Percentiles rank a stretch among this genome's conserved stretches.
phyloP scores from a whole-genome alignment of 2,113 vertebrate genomes.

The Callionymus lyra region DNA sequence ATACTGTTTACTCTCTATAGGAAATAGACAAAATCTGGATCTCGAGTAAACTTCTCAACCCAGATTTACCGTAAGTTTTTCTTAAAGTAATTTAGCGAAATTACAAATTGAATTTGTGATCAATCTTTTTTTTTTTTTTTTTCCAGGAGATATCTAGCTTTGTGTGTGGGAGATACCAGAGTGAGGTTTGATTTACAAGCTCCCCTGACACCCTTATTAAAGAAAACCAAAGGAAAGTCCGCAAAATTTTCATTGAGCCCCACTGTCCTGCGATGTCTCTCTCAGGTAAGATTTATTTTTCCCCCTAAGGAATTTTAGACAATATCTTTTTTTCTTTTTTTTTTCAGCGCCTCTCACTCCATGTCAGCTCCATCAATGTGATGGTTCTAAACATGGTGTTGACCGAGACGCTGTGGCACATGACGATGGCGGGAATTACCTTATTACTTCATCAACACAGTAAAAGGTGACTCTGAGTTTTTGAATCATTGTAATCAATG shows the following conservation, averaged over 20 bases:
- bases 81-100: too few species aligned
- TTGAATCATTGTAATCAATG: background rate
- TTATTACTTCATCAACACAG: slow-evolving; percentile 79
- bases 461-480: slow-evolving; percentile 56
- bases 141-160: slow-evolving; percentile 79
- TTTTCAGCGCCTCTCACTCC: slow-evolving; percentile 79
- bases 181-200: slow-evolving; percentile 80
- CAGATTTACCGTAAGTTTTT: slow-evolving; percentile 84
- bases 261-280: slow-evolving; percentile 73
- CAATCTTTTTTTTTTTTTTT: background rate
- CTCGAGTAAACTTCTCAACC: slow-evolving; percentile 86
- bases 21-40: slow-evolving; percentile 94
- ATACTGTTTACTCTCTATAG: slow-evolving; percentile 53
- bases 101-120: background rate
- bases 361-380: slow-evolving; percentile 85
- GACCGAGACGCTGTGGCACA: slow-evolving; percentile 91
- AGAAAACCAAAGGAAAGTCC: slow-evolving; percentile 37
- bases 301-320: background rate
- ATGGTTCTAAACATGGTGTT: slow-evolving; percentile 87
- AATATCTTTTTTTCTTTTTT: slow-evolving; percentile 2
- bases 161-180: slow-evolving; percentile 87
- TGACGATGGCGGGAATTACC: slow-evolving; percentile 76
- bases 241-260: slow-evolving; percentile 66
- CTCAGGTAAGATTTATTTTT: slow-evolving; percentile 70
- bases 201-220: slow-evolving; percentile 37